Conservation (phyloP, 92 coral and sea anemone species). For the Umimayanthus kanabou region DNA sequence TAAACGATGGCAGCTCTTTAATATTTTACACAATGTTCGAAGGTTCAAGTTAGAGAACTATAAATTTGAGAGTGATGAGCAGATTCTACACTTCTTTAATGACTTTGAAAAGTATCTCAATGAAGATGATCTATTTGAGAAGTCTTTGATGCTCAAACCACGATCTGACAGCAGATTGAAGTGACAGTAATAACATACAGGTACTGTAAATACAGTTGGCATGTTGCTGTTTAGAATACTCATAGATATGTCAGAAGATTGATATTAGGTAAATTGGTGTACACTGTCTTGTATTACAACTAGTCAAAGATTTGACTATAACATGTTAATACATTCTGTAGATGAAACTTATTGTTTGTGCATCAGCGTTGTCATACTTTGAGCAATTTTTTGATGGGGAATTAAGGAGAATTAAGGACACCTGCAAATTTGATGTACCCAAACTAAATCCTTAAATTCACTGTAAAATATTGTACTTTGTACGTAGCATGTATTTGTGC, state of each 20-base stretch:
- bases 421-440: too few relatives aligned
- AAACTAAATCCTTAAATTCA: too few relatives aligned
- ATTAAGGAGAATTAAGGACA: too few relatives aligned
- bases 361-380: too few relatives aligned
- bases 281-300: not conserved
- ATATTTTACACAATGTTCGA: conserved; percentile 89
- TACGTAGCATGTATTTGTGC: too few relatives aligned
- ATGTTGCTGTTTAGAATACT: not conserved
- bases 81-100: conserved; percentile 78
- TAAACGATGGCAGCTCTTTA: conserved; percentile 97
- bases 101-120: conserved; percentile 89
- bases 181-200: not conserved
- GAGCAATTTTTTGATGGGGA: too few relatives aligned
- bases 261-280: not conserved
- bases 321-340: too few relatives aligned
- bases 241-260: not conserved
- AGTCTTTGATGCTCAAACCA: conserved; percentile 87
- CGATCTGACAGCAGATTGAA: conserved; percentile 64
- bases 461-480: too few relatives aligned
- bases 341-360: too few relatives aligned
- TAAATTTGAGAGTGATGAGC: conserved; percentile 90
- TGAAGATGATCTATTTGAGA: conserved; percentile 93
- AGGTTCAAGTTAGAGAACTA: conserved; percentile 84
- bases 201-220: conserved; percentile 12
- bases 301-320: not conserved